A percentile compares a stretch with the other conserved stretches of the same genome.
phyloP scores from a whole-genome alignment of 2,888 invertebrate species.

The Conomelus anceps region DNA sequence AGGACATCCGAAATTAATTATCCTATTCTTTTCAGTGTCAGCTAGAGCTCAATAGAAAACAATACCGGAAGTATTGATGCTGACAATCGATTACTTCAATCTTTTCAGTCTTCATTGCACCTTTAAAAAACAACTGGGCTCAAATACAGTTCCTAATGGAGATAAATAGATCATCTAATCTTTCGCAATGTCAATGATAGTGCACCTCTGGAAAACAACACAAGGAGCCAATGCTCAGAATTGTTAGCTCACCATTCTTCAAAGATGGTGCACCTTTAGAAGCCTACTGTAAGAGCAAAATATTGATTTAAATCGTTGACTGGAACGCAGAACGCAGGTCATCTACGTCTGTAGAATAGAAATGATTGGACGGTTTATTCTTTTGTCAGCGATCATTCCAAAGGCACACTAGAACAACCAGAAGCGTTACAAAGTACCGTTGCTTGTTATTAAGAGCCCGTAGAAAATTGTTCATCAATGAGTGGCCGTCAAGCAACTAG shows the following conservation, averaged over 20 bases:
- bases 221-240: too few relatives aligned
- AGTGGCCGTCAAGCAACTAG: neutral
- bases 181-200: too few relatives aligned
- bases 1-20: too few relatives aligned
- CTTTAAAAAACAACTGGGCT: too few relatives aligned
- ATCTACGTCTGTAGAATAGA: neutral
- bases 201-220: too few relatives aligned
- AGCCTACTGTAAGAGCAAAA: neutral
- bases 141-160: too few relatives aligned
- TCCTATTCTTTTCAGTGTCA: too few relatives aligned
- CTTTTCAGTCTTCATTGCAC: too few relatives aligned
- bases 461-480: neutral
- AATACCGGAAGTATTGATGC: too few relatives aligned
- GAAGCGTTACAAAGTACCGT: neutral
- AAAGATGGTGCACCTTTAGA: neutral
- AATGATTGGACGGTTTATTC: neutral
- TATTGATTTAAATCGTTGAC: neutral
- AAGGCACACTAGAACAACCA: neutral
- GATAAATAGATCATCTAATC: too few relatives aligned
- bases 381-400: neutral
- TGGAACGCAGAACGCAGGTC: neutral
- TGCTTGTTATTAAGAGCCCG: neutral
- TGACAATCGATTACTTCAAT: too few relatives aligned
- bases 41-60: too few relatives aligned
- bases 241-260: neutral